Conservation (phyloP, 2,888 invertebrate species). For the Tenodera sinensis region DNA sequence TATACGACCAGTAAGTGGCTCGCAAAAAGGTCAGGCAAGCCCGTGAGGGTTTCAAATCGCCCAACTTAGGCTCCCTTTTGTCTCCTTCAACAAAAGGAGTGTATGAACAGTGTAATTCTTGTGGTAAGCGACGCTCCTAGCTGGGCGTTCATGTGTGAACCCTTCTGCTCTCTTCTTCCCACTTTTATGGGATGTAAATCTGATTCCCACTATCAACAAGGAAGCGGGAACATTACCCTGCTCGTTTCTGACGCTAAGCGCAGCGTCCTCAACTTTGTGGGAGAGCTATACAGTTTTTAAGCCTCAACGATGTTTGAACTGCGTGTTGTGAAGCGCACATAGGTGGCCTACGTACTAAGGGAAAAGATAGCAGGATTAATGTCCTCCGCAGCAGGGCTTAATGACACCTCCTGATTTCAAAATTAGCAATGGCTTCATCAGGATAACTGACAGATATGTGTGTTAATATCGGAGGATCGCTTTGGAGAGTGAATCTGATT, state of each 20-base stretch:
- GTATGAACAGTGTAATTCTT: background rate
- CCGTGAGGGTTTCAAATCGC: too few relatives aligned
- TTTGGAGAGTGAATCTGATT: too few relatives aligned
- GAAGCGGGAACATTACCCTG: background rate
- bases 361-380: too few relatives aligned
- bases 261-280: background rate
- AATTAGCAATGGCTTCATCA: too few relatives aligned
- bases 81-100: background rate
- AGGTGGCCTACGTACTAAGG: too few relatives aligned
- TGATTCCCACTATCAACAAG: background rate
- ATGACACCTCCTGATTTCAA: too few relatives aligned
- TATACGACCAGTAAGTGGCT: too few relatives aligned
- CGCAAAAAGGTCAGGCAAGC: too few relatives aligned
- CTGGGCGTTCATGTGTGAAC: background rate
- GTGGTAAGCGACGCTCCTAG: background rate
- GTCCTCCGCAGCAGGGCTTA: too few relatives aligned
- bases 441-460: too few relatives aligned
- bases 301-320: background rate
- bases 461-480: too few relatives aligned
- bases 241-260: background rate
- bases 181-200: background rate
- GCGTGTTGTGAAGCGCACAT: background rate
- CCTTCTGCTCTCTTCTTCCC: background rate
- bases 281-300: background rate
- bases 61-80: background rate